Evolutionary conservation across 2,888 invertebrate species (phyloP).

Genomic region (Hemicrepidius hirtus): DNA sequence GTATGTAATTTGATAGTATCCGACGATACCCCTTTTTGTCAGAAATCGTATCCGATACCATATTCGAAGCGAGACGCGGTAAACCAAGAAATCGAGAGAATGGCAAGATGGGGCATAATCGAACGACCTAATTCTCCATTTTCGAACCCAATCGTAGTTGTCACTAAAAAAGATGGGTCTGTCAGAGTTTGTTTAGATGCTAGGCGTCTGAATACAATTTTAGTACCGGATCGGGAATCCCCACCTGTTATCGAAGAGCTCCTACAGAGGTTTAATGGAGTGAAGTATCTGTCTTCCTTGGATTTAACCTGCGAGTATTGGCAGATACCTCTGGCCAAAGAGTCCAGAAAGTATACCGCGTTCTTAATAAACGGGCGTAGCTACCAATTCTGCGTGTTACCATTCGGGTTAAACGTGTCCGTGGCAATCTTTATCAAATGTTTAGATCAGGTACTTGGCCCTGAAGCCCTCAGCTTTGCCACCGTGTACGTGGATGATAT

Average conservation of each 20-base stretch:
- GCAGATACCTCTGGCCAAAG: too few species aligned
- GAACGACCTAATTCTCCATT: slow-evolving; percentile 26
- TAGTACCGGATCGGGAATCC: slow-evolving; percentile 37
- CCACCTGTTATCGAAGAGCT: slow-evolving; percentile 51
- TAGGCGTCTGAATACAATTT: slow-evolving; percentile 1
- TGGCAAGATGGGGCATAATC: slow-evolving; percentile 35
- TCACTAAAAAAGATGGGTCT: slow-evolving; percentile 7
- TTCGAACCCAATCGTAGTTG: too few species aligned
- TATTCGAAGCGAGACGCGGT: neutral
- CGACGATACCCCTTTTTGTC: slow-evolving; percentile 1
- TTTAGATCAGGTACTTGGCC: too few species aligned
- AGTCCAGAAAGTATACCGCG: too few species aligned
- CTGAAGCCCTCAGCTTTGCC: slow-evolving; percentile 45
- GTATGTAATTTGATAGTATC: neutral
- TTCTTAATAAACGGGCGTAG: too few species aligned
- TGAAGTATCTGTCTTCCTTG: too few species aligned
- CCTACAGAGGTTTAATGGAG: too few species aligned
- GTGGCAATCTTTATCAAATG: too few species aligned
- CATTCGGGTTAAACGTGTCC: too few species aligned
- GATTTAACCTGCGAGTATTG: too few species aligned
- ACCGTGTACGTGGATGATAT: too few species aligned
- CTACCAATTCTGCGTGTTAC: too few species aligned
- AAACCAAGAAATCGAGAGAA: slow-evolving; percentile 30
- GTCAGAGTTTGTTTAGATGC: slow-evolving; percentile 17
- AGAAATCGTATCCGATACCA: slow-evolving; percentile 6